Conservation (phyloP, 2,888 invertebrate genomes). For the Hipparchia sbordonii region DNA sequence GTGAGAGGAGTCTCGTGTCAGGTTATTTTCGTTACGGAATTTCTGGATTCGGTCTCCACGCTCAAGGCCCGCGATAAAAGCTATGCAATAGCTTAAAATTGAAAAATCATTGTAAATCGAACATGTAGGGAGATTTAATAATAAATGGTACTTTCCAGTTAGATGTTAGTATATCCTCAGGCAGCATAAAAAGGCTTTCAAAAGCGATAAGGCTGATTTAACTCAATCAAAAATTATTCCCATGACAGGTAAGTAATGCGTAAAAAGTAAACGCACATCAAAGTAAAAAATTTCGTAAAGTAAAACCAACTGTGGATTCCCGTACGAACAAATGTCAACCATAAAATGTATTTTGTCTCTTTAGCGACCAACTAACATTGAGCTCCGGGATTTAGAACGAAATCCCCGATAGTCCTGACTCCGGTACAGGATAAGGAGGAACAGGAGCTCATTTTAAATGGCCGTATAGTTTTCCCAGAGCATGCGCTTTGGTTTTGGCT, state of each 20-base stretch:
- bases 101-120: too few relatives aligned
- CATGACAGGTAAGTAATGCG: not conserved
- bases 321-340: constrained; percentile 47
- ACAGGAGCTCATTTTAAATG: constrained; percentile 50
- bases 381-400: constrained; percentile 40
- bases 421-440: constrained; percentile 40
- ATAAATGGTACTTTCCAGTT: too few relatives aligned
- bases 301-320: constrained; percentile 76
- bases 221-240: not conserved
- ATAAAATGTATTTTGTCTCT: constrained; percentile 47
- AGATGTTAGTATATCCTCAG: too few relatives aligned
- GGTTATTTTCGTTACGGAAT: too few relatives aligned
- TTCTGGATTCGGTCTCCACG: too few relatives aligned
- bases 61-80: too few relatives aligned
- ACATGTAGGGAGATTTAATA: too few relatives aligned
- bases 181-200: too few relatives aligned
- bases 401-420: constrained; percentile 32
- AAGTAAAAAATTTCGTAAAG: constrained; percentile 37
- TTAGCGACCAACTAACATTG: constrained; percentile 46
- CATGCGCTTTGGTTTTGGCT: constrained; percentile 62
- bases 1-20: too few relatives aligned
- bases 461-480: constrained; percentile 54
- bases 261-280: not conserved
- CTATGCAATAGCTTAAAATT: too few relatives aligned
- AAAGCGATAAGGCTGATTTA: not conserved